Base-by-base conservation (phyloP, 2,888 invertebrate genomes). In the Sesia bembeciformis region DNA sequence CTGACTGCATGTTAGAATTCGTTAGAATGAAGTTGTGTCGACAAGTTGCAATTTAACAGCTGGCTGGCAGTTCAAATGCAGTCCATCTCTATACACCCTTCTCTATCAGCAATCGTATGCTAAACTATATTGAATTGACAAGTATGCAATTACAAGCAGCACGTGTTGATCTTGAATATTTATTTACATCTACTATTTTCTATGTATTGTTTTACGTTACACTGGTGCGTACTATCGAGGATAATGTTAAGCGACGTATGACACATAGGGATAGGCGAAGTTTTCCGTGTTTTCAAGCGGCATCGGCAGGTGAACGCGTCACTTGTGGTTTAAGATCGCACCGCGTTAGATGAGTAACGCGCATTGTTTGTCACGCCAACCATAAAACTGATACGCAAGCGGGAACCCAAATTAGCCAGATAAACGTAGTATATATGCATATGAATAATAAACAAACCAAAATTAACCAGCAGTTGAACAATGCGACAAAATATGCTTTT, bases 371-470 rank as follows among this genome's bases (percentile, higher is more conserved):
- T 64, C 65, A 66, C 55, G 58, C 60, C 63, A 60, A 68, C 74
- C 68, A 67, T 74, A 68, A 67, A 71, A 63, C 61, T 56, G 62
- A 75, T 75, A 67, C 62, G 62, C 66, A 74, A 78, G 61, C 63
- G 63, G 62, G 63, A 66, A 62, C n/a, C 58, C 57, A 60, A 57
- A 62, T 56, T 56, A 59, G 53, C 59, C 54, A 57, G 23, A 23
- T 23, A 23, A 23, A 23, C 56, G 57, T 54, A 58, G 53, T 57
- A 54, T 53, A 54, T 53, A 3, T 43, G 43, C 43, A 43, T 43
- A 46, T 46, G 5, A 46, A 43, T 53, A 39, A 39, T 39, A 39
- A 46, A 39, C 4, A 39, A 39, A 39, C 53, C 39, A 39, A 43
- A 53, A 54, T 39, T 41, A 51, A 52, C 39, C 39, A 55, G 54